These are phyloP conservation scores for Dermatemys mawii DNA, from an alignment of 2,113 vertebrate genomes.

Conservation along the genomic window DNA sequence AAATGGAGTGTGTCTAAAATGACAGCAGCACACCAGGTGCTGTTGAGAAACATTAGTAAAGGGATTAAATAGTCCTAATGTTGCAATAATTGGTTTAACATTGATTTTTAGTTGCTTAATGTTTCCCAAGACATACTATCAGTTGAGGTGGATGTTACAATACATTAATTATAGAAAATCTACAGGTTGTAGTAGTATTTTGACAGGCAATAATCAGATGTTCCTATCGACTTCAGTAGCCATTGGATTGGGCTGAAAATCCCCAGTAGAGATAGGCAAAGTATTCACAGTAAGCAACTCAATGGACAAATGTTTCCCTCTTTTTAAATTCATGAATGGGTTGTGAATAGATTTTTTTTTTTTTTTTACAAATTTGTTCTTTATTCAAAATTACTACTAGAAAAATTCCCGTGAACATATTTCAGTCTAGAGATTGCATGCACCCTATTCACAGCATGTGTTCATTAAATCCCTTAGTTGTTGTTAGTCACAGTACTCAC, in stretches of 20 bases:
- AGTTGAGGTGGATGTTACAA: background rate
- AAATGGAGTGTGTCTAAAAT: constrained; percentile 6
- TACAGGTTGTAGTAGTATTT: accelerated
- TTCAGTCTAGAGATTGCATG: background rate
- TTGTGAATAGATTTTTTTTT: background rate
- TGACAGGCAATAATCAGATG: background rate
- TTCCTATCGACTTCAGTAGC: background rate
- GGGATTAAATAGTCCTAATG: constrained; percentile 32
- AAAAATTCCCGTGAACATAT: background rate
- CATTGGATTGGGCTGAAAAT: background rate
- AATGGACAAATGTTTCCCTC: accelerated
- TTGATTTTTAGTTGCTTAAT: constrained; percentile 33
- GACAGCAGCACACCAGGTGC: background rate
- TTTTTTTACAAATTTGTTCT: background rate
- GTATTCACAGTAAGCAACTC: background rate
- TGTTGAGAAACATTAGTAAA: background rate
- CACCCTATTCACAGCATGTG: background rate
- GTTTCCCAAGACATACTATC: constrained; percentile 24
- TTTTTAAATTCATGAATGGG: background rate
- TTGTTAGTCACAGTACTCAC: background rate
- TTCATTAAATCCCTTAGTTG: background rate
- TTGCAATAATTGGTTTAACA: constrained; percentile 44
- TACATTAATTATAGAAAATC: background rate
- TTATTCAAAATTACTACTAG: background rate
- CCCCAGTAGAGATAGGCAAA: background rate